A percentile compares a stretch with the other conserved stretches of the same genome.
phyloP scores from a whole-genome alignment of 2,888 invertebrate species.

The Microctonus brassicae region DNA sequence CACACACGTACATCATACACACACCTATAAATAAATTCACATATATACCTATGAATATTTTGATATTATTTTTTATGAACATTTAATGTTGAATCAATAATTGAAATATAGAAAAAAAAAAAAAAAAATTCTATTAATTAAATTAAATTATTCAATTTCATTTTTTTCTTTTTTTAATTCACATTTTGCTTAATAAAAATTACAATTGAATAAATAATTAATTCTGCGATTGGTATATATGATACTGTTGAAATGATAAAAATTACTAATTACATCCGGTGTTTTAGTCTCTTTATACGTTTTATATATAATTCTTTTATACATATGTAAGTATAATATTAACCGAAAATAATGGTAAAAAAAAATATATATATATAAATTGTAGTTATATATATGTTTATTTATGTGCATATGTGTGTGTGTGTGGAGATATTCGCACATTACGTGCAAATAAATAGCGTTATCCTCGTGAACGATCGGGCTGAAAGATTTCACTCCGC shows the following conservation, averaged over 20 bases:
- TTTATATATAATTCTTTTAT: no score
- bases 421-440: constrained; percentile 1
- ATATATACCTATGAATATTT: no score
- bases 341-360: constrained; percentile 5
- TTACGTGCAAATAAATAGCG: constrained; percentile 19
- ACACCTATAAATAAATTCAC: no score
- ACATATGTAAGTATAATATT: no score
- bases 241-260: constrained; percentile 3
- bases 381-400: neutral
- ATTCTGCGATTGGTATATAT: neutral
- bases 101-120: no score
- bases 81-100: no score
- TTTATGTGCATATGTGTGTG: neutral
- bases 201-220: constrained; percentile 10
- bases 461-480: constrained; percentile 19
- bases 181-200: neutral
- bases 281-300: constrained; percentile 3
- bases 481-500: constrained; percentile 58
- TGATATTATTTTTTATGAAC: no score
- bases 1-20: constrained; percentile 20
- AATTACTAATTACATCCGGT: constrained; percentile 62
- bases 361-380: no score
- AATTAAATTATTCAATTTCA: no score
- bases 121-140: no score
- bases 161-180: neutral